Percentiles rank a stretch among this genome's conserved stretches.
These are phyloP conservation scores for Cetonia aurata DNA, from an alignment of 2,888 invertebrate genomes.

Conservation along the genomic window DNA sequence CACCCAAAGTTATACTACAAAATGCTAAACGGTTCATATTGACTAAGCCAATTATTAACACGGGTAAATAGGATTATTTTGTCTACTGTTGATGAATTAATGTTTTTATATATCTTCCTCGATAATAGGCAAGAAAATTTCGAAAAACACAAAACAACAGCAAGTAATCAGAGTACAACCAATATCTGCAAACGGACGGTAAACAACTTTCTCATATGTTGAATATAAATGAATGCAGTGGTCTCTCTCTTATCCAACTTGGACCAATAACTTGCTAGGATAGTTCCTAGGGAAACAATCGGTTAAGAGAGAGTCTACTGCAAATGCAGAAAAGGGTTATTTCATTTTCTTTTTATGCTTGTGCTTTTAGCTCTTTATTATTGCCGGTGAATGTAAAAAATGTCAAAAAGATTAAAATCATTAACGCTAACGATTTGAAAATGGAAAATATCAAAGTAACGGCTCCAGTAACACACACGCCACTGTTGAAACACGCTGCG, in stretches of 20 bases:
- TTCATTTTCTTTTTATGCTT: neutral
- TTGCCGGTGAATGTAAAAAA: conserved; percentile 81
- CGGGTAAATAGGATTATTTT: conserved; percentile 48
- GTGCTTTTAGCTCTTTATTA: conserved; percentile 73
- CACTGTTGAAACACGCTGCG: conserved; percentile 46
- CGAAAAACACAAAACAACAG: conserved; percentile 55
- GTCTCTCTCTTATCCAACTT: too few species aligned
- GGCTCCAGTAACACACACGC: conserved; percentile 10
- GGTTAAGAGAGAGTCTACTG: too few species aligned
- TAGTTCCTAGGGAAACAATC: too few species aligned
- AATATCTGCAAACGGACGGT: conserved; percentile 61
- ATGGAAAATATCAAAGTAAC: conserved; percentile 67
- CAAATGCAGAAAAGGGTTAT: too few species aligned
- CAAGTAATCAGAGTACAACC: conserved; percentile 63
- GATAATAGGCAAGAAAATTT: conserved; percentile 47
- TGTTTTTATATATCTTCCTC: conserved; percentile 58
- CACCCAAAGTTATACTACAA: conserved; percentile 61
- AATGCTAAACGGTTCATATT: conserved; percentile 62
- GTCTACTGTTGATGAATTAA: neutral
- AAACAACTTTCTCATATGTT: conserved; percentile 26
- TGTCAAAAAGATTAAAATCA: conserved; percentile 79
- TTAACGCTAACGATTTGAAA: conserved; percentile 74
- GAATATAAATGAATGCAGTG: too few species aligned
- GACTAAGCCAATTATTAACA: conserved; percentile 58
- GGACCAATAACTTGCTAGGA: too few species aligned